Percentiles rank a stretch among this genome's conserved stretches.
phyloP scores from a whole-genome alignment of 2,888 invertebrate genomes.

The Thereva unica region DNA sequence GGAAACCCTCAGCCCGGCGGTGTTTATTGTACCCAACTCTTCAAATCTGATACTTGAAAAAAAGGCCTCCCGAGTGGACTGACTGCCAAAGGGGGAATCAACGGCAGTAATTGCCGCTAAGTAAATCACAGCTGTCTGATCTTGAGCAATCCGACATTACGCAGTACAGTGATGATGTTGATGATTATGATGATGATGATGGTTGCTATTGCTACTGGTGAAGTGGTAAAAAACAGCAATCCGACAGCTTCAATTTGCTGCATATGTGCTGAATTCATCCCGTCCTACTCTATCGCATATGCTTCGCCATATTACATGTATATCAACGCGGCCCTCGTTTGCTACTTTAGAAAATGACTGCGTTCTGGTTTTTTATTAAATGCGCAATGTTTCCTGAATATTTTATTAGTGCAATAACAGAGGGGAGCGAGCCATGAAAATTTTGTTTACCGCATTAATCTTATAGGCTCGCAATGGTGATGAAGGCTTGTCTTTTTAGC shows the following conservation, averaged over 20 bases:
- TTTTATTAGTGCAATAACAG: not conserved
- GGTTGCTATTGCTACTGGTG: not conserved
- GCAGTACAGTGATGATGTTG: no score
- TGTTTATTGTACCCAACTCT: conserved; percentile 31
- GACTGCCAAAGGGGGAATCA: conserved; percentile 14
- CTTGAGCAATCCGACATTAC: conserved; percentile 2
- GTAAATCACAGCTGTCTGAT: conserved; percentile 29
- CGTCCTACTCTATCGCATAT: not conserved
- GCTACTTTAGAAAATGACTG: conserved; percentile 4
- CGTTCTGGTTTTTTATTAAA: conserved; percentile 5
- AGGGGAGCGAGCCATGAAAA: not conserved
- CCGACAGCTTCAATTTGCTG: conserved; percentile 24
- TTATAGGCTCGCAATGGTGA: no score
- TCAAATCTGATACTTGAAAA: conserved; percentile 34
- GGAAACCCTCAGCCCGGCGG: conserved; percentile 24
- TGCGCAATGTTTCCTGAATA: conserved; percentile 18
- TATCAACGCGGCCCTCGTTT: conserved; percentile 10
- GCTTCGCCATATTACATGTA: not conserved
- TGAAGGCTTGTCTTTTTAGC: no score
- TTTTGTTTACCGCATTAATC: no score
- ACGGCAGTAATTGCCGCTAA: conserved; percentile 19
- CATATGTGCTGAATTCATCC: conserved; percentile 10
- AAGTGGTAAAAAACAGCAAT: conserved; percentile 17
- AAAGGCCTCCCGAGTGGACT: conserved; percentile 24
- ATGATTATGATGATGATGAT: no score